Evolutionary conservation across 2,797 vertebrate species (phyloP).

Genomic region (Paedocypris micromegethes): DNA sequence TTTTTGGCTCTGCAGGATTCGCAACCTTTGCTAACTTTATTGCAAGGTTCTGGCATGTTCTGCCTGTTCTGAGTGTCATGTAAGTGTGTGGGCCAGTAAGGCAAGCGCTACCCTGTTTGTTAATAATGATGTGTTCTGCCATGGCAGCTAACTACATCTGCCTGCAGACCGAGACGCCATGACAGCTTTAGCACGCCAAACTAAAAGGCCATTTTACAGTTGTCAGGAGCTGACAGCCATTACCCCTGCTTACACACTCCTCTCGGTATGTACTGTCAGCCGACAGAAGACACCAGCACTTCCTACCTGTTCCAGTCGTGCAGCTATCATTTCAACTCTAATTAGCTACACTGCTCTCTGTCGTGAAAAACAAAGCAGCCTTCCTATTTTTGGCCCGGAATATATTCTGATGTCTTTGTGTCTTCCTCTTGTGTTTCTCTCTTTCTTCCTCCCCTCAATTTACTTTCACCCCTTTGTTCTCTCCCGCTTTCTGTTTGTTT

Average conservation of each 20-base stretch:
- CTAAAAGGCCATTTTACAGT: constrained; percentile 58
- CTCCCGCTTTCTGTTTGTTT: constrained; percentile 51
- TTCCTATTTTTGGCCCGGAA: constrained; percentile 55
- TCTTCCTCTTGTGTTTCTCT: constrained; percentile 40
- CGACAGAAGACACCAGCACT: constrained; percentile 71
- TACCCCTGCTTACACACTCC: constrained; percentile 80
- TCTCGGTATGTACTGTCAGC: constrained; percentile 78
- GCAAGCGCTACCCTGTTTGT: constrained; percentile 43
- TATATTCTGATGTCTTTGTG: constrained; percentile 58
- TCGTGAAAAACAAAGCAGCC: constrained; percentile 48
- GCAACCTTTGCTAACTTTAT: constrained; percentile 40
- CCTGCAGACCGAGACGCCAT: constrained; percentile 43
- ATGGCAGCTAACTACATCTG: constrained; percentile 46
- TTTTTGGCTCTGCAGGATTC: constrained; percentile 33
- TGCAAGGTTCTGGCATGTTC: constrained; percentile 13
- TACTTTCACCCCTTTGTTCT: constrained; percentile 18
- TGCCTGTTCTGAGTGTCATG: constrained; percentile 19
- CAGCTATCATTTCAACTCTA: constrained; percentile 69
- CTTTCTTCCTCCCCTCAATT: constrained; percentile 36
- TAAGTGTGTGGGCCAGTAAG: constrained; percentile 30
- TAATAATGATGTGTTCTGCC: constrained; percentile 52
- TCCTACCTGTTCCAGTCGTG: constrained; percentile 66
- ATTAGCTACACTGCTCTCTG: constrained; percentile 76
- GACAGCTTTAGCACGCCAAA: constrained; percentile 52
- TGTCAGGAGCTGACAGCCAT: constrained; percentile 80